Percentiles rank a stretch among this genome's conserved stretches.
Evolutionary conservation across 2,113 vertebrate species (phyloP).

Genomic region (Seriola aureovittata): DNA sequence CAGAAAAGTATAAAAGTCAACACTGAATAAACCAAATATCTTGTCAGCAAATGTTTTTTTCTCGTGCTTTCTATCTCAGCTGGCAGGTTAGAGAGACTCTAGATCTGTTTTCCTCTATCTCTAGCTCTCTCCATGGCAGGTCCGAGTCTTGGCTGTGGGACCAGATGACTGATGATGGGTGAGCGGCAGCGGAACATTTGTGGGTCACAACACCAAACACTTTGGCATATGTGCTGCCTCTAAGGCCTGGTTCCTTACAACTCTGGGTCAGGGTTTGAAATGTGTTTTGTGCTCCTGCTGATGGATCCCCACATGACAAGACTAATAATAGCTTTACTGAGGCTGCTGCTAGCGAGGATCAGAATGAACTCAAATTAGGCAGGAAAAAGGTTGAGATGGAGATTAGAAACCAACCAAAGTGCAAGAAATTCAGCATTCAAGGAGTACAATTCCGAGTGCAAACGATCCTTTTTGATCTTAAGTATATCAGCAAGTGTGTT

Average conservation of each 20-base stretch:
- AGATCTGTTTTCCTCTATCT: constrained; percentile 6
- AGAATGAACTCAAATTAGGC: constrained; percentile 20
- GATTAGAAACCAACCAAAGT: neutral
- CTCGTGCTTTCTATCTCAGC: neutral
- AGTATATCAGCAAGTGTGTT: constrained; percentile 52
- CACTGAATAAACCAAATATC: constrained; percentile 32
- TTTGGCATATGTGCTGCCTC: neutral
- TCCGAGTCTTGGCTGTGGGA: constrained; percentile 6
- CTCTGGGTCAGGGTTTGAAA: constrained; percentile 24
- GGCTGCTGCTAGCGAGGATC: neutral
- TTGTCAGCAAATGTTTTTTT: constrained; percentile 15
- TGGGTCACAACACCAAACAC: constrained; percentile 40
- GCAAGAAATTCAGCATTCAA: neutral
- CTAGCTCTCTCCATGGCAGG: neutral
- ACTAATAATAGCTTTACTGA: constrained; percentile 23
- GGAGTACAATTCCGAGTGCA: neutral
- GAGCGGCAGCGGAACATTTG: constrained; percentile 39
- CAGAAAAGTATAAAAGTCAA: constrained; percentile 25
- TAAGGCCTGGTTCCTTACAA: constrained; percentile 11
- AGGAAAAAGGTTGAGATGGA: constrained; percentile 6
- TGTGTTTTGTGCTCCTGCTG: constrained; percentile 21
- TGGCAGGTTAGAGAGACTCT: neutral
- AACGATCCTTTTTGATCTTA: constrained; percentile 43
- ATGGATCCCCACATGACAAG: constrained; percentile 24
- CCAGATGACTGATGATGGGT: constrained; percentile 32